Evolutionary conservation across 2,888 invertebrate species (phyloP).

Genomic region (Calliphora vomitoria): DNA sequence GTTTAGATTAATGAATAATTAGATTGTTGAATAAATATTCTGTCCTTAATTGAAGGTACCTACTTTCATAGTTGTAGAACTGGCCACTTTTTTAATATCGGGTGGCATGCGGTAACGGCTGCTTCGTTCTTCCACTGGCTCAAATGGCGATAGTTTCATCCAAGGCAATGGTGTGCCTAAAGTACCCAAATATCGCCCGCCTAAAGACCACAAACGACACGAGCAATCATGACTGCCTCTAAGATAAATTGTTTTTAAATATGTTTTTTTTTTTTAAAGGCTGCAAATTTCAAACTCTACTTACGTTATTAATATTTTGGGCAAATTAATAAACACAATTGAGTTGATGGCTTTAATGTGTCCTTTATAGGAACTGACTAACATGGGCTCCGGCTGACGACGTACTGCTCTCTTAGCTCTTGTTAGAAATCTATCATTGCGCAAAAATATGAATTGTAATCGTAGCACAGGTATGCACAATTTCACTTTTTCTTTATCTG

Average conservation of each 20-base stretch:
- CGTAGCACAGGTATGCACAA: slow-evolving; percentile 88
- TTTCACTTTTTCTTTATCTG: slow-evolving; percentile 83
- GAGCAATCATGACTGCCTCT: slow-evolving; percentile 90
- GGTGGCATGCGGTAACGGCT: slow-evolving; percentile 87
- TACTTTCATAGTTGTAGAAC: slow-evolving; percentile 91
- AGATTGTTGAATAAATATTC: neutral
- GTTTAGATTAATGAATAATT: neutral
- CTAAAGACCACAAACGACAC: slow-evolving; percentile 90
- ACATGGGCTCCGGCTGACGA: slow-evolving; percentile 87
- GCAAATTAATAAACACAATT: slow-evolving; percentile 88
- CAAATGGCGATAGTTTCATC: slow-evolving; percentile 85
- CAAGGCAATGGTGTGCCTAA: slow-evolving; percentile 90
- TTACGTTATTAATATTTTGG: slow-evolving; percentile 89
- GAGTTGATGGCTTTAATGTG: slow-evolving; percentile 89
- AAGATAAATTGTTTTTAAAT: neutral
- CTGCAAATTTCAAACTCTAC: slow-evolving; percentile 47
- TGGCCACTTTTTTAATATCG: slow-evolving; percentile 90
- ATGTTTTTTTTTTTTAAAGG: slow-evolving; percentile 1
- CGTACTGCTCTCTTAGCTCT: slow-evolving; percentile 88
- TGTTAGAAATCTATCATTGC: slow-evolving; percentile 88
- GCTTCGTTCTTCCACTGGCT: slow-evolving; percentile 84
- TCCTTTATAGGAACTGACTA: slow-evolving; percentile 89
- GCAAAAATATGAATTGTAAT: slow-evolving; percentile 90
- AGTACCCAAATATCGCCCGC: slow-evolving; percentile 90
- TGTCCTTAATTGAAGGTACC: slow-evolving; percentile 40